Percentiles rank a stretch among this genome's conserved stretches.
Conservation (phyloP, 2,113 vertebrate genomes). For the Chaetodon trifascialis region DNA sequence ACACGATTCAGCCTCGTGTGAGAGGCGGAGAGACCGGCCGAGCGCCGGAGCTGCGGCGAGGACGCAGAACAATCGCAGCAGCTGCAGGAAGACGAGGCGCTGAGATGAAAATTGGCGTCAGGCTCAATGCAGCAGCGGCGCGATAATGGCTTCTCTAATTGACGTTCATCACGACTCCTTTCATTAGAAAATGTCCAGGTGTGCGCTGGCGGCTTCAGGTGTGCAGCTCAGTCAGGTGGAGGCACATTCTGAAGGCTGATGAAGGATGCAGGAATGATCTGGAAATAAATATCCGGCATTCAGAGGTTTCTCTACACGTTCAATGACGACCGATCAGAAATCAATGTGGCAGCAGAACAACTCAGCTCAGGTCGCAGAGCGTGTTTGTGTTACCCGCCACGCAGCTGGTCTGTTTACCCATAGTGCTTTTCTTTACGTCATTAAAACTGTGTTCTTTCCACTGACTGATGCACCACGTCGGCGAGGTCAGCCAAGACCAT, state of each 20-base stretch:
- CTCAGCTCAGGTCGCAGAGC: no score
- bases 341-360: no score
- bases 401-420: no score
- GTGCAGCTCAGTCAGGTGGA: neutral
- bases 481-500: no score
- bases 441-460: no score
- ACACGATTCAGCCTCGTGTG: neutral
- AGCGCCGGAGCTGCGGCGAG: neutral
- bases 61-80: neutral
- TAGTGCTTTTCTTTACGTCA: no score
- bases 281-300: no score
- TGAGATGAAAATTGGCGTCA: neutral
- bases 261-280: neutral
- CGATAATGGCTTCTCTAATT: neutral
- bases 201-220: neutral
- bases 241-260: neutral
- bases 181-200: neutral
- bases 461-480: no score
- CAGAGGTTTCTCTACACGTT: no score
- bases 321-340: no score
- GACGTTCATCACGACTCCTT: neutral
- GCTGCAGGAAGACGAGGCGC: neutral
- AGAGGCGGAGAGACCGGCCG: neutral
- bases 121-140: neutral
- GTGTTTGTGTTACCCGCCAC: no score